A percentile compares a stretch with the other conserved stretches of the same genome.
Evolutionary conservation across 1,140 invertebrate species (phyloP).

Genomic region (Brachystomella parvula): DNA sequence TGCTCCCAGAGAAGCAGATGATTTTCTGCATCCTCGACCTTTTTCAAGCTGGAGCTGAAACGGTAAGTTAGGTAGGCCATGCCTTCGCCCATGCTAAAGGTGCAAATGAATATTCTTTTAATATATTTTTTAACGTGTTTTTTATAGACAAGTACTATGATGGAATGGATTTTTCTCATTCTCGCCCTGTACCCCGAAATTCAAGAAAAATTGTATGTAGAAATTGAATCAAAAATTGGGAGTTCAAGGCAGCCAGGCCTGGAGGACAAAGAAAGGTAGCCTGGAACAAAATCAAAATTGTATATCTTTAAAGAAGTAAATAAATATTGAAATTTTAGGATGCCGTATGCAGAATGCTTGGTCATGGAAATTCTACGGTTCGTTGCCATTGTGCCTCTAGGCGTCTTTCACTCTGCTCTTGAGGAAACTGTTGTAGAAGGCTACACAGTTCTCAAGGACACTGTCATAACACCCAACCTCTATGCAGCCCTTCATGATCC

Average conservation of each 20-base stretch:
- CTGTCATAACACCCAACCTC: slow-evolving; percentile 43
- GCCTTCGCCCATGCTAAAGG: no score
- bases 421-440: slow-evolving; percentile 37
- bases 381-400: slow-evolving; percentile 15
- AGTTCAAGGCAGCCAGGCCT: not conserved
- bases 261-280: no score
- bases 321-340: no score
- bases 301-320: no score
- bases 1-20: not conserved
- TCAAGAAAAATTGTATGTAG: not conserved
- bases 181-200: not conserved
- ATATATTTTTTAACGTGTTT: no score
- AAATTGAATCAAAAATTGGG: not conserved
- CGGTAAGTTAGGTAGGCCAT: not conserved
- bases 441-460: slow-evolving; percentile 41
- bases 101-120: no score
- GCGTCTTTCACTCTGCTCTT: slow-evolving; percentile 12
- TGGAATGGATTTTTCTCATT: not conserved
- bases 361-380: slow-evolving; percentile 22
- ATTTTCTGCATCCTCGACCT: not conserved
- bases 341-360: slow-evolving; percentile 26
- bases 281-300: no score
- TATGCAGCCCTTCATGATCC: slow-evolving; percentile 44
- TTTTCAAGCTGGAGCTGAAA: not conserved
- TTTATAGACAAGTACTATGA: not conserved